phyloP scores from a whole-genome alignment of 1,140 invertebrate genomes.

The Aphidius ervi region DNA sequence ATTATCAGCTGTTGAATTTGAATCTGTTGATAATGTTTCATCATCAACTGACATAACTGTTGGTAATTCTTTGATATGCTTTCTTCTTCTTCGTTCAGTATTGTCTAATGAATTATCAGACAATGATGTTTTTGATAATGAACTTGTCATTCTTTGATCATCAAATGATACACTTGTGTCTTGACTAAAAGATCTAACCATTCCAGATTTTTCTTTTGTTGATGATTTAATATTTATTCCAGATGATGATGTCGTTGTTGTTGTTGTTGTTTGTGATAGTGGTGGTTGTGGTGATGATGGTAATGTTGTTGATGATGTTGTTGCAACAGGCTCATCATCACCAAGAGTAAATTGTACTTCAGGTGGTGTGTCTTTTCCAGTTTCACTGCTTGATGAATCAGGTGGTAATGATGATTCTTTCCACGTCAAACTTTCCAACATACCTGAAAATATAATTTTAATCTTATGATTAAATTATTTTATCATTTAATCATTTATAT shows the following conservation, averaged over 20 bases:
- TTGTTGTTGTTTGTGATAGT: slow-evolving; percentile 8
- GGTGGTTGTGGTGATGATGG: slow-evolving; percentile 10
- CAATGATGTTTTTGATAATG: slow-evolving; percentile 47
- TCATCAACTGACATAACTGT: slow-evolving; percentile 46
- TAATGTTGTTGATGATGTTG: slow-evolving; percentile 8
- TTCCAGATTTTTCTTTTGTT: slow-evolving; percentile 23
- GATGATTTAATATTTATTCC: slow-evolving; percentile 3
- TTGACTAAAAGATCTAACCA: slow-evolving; percentile 45
- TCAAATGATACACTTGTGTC: slow-evolving; percentile 43
- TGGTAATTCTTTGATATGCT: slow-evolving; percentile 35
- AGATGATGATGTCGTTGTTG: neutral
- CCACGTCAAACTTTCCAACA: slow-evolving; percentile 41
- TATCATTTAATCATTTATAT: neutral
- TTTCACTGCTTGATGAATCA: slow-evolving; percentile 50
- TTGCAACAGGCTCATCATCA: slow-evolving; percentile 30
- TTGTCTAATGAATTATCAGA: slow-evolving; percentile 51
- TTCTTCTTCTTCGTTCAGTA: slow-evolving; percentile 18
- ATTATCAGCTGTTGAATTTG: slow-evolving; percentile 53
- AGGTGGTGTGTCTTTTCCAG: slow-evolving; percentile 46
- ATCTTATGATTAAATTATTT: slow-evolving; percentile 10
- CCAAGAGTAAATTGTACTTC: slow-evolving; percentile 47
- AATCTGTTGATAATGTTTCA: slow-evolving; percentile 54
- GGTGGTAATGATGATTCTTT: slow-evolving; percentile 49
- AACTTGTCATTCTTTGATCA: slow-evolving; percentile 26
- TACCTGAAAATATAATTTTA: slow-evolving; percentile 40